phyloP scores from a whole-genome alignment of 2,797 vertebrate genomes.

The Alca torda region DNA sequence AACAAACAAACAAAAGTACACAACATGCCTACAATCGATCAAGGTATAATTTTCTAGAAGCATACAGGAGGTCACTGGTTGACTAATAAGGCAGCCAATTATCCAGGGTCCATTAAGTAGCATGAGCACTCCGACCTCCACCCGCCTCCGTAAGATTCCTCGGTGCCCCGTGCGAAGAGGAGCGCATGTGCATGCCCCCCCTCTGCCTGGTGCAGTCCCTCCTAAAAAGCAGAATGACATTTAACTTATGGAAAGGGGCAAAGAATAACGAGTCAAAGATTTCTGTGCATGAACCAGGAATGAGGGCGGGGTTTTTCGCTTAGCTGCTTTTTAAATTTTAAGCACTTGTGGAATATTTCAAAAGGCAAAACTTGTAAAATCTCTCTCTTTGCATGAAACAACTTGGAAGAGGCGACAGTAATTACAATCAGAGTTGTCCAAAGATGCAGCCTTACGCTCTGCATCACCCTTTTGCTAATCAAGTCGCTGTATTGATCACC shows the following conservation, averaged over 20 bases:
- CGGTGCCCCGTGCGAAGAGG: rapidly evolving
- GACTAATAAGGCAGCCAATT: slow-evolving; percentile 24
- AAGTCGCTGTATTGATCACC: slow-evolving; percentile 46
- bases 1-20: slow-evolving; percentile 3
- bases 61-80: background rate
- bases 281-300: background rate
- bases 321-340: background rate
- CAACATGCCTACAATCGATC: background rate
- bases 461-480: slow-evolving; percentile 15
- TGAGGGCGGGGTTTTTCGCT: rapidly evolving
- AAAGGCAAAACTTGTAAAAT: background rate
- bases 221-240: background rate
- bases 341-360: background rate
- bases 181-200: rapidly evolving
- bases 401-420: background rate
- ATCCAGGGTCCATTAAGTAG: background rate
- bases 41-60: background rate
- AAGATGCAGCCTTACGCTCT: background rate
- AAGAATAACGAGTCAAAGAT: background rate
- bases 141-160: background rate
- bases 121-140: background rate
- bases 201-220: background rate
- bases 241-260: background rate
- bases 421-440: background rate
- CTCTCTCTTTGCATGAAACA: background rate